Evolutionary conservation across 37 sponge, comb jelly and placozoan genomes (phyloP).

Genomic region (Crambe crambe): DNA sequence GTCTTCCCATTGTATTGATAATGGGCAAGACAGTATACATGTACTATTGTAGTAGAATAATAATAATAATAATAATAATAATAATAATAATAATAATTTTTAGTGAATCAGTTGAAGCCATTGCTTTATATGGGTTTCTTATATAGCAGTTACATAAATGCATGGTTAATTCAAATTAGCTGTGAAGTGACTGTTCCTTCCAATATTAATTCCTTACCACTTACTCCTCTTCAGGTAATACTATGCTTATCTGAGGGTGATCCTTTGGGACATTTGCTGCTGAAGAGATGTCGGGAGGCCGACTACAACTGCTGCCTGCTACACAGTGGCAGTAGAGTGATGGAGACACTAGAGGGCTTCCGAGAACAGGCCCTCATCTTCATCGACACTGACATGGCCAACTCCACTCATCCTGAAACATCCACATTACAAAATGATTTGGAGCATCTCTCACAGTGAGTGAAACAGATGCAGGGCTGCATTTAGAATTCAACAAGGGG

Average conservation of each 20-base stretch:
- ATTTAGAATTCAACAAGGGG: neutral
- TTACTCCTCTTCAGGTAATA: slow-evolving; percentile 14
- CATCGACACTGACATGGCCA: neutral
- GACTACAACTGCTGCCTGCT: slow-evolving; percentile 20
- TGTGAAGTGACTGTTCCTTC: no score
- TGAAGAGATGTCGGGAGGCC: slow-evolving; percentile 1
- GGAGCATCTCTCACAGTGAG: slow-evolving; percentile 14
- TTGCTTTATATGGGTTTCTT: no score
- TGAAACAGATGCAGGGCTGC: neutral
- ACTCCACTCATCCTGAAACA: neutral
- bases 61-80: no score
- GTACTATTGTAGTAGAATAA: no score
- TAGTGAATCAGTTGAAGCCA: no score
- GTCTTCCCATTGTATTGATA: no score
- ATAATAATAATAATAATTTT: no score
- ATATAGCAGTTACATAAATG: no score
- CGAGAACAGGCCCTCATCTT: slow-evolving; percentile 8
- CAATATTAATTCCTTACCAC: no score
- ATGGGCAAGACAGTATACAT: no score
- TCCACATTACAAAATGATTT: neutral
- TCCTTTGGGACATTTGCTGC: slow-evolving; percentile 6
- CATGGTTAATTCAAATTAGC: no score
- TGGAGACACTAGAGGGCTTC: neutral
- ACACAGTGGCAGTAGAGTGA: neutral
- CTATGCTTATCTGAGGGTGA: slow-evolving; percentile 16